Evolutionary conservation across 2,797 vertebrate genomes (phyloP).

Genomic region (Salarias fasciatus): DNA sequence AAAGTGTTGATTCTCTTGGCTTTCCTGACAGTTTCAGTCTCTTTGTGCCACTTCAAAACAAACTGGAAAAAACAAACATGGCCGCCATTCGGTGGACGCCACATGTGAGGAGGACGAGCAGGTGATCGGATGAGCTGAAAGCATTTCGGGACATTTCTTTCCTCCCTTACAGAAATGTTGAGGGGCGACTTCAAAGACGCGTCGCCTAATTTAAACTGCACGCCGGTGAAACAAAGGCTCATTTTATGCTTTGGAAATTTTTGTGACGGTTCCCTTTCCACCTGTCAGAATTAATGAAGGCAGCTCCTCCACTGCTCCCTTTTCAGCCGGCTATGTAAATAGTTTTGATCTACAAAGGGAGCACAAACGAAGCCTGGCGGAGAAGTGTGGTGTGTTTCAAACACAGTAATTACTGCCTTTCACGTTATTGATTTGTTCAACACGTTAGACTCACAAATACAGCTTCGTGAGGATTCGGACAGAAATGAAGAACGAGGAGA

Average conservation of each 20-base stretch:
- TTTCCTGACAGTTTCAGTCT: too few relatives aligned
- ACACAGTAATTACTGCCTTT: slow-evolving; percentile 4
- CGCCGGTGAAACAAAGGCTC: slow-evolving; percentile 40
- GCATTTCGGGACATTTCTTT: slow-evolving; percentile 10
- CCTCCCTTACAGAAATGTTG: slow-evolving; percentile 20
- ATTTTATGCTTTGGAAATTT: slow-evolving; percentile 27
- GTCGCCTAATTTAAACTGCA: slow-evolving; percentile 40
- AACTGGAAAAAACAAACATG: too few relatives aligned
- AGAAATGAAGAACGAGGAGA: too few relatives aligned
- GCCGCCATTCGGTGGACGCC: too few relatives aligned
- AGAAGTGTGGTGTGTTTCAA: slow-evolving; percentile 15
- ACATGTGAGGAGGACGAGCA: too few relatives aligned
- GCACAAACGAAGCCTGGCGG: slow-evolving; percentile 7
- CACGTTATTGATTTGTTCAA: too few relatives aligned
- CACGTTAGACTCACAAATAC: slow-evolving; percentile 7
- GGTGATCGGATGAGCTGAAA: slow-evolving; percentile 19
- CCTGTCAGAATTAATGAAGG: slow-evolving; percentile 47
- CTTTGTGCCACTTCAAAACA: too few relatives aligned
- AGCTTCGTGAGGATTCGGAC: too few relatives aligned
- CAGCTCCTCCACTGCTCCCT: neutral
- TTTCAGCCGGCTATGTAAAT: slow-evolving; percentile 19
- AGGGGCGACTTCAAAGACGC: slow-evolving; percentile 50
- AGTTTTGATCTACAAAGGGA: slow-evolving; percentile 22
- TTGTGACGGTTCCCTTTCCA: slow-evolving; percentile 37
- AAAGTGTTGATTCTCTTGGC: too few relatives aligned